Evolutionary conservation across 2,797 vertebrate genomes (phyloP), one percentile per base, ranked within the genome.

Genomic region (Mallotus villosus): DNA sequence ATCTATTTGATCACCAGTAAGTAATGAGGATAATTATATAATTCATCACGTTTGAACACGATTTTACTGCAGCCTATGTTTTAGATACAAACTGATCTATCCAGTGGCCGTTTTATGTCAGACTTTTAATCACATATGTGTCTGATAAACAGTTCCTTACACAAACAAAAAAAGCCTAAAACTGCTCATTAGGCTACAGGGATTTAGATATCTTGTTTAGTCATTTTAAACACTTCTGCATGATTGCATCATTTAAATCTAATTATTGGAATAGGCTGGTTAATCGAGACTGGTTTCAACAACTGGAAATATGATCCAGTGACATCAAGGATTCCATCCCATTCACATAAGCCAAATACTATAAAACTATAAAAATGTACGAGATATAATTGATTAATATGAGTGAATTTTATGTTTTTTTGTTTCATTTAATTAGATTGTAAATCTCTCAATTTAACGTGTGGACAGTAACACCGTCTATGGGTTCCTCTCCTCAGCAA

Each of bases 21-120:
- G 21, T 74, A 82, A 77, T 72, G 74, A 72, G 74, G 80, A 51
- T 73, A 53, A 70, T 76, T 77, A 53, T 5, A 63, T 55, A 74
- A 74, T 71, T 16, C 41, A 46, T 46, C 9, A 46, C 12, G 11
- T 46, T 46, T 46, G 41, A 46, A 49, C 12, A 27, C 27, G 4
- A 16, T 62, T 27, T 27, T 27, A 32, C 27, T 34, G 17, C 37
- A 9, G 74, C 5, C 32, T 6, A 8, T 8, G 32, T 34, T 34
- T 34, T 34, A 34, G 5, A 34, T 8, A 34, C 32, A 34, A 34
- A 34, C 6, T 34, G 32, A 34, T 34, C 32, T 8, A 34, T 34
- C 8, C 5, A 25, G 11, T 61, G 9, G 59, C 16, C 59, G 29
- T 61, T 61, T 24, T 5, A 61, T 14, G 25, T 14, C 14, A 61